phyloP scores from a whole-genome alignment of 2,888 invertebrate genomes.

The Chymomyza fuscimana region DNA sequence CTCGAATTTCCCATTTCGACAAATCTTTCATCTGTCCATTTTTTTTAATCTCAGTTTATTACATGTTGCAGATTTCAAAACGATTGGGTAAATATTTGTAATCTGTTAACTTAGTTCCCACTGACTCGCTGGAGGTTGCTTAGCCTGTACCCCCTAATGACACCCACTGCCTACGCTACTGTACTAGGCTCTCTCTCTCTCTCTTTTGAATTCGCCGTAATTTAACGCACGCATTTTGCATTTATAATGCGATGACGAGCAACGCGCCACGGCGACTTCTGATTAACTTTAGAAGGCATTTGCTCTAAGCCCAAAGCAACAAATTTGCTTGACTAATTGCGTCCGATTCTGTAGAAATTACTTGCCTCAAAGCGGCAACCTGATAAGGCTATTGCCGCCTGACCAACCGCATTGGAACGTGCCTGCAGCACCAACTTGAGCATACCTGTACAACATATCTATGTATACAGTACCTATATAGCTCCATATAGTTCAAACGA shows the following conservation, averaged over 20 bases:
- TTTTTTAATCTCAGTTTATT: no score
- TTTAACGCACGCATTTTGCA: constrained; percentile 79
- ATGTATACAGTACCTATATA: neutral
- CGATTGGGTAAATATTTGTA: no score
- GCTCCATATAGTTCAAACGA: constrained; percentile 42
- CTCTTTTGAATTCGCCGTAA: constrained; percentile 72
- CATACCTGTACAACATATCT: neutral
- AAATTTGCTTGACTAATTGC: constrained; percentile 77
- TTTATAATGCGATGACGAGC: constrained; percentile 62
- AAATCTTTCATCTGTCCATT: no score
- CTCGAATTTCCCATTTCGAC: no score
- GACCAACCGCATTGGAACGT: constrained; percentile 10
- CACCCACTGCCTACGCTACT: no score
- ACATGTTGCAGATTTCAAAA: no score
- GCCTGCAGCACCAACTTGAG: neutral
- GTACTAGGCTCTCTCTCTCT: neutral
- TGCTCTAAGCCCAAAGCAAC: constrained; percentile 10
- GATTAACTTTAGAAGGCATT: constrained; percentile 65
- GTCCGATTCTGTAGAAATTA: constrained; percentile 50
- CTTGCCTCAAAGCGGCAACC: constrained; percentile 38
- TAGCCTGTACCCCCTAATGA: no score
- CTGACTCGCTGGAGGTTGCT: no score
- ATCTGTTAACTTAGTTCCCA: no score
- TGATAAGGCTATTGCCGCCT: constrained; percentile 48
- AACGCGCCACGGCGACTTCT: constrained; percentile 55